These are phyloP conservation scores for Bergia sp. DNA, from an alignment of 92 coral and sea anemone genomes.

Conservation along the genomic window DNA sequence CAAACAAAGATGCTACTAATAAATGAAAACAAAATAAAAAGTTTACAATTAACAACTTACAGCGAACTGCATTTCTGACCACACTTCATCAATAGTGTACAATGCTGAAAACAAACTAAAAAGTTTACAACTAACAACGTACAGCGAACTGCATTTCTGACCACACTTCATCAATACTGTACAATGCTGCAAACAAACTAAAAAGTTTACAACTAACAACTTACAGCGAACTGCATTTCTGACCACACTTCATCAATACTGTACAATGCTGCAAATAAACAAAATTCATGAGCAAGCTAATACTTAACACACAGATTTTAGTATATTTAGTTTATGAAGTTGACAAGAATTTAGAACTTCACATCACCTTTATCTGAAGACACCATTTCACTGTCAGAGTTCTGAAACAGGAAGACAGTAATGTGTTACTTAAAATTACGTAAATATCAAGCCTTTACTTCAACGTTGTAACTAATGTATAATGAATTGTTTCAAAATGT, in stretches of 20 bases:
- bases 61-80: constrained; percentile 99
- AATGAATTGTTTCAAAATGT: too few relatives aligned
- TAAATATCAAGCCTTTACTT: background rate
- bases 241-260: constrained; percentile 98
- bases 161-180: constrained; percentile 96
- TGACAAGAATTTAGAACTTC: background rate
- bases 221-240: constrained; percentile 98
- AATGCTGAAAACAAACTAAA: constrained; percentile 33
- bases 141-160: constrained; percentile 99
- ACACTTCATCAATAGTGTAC: constrained; percentile 92
- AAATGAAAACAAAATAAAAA: constrained; percentile 9
- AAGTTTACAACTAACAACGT: constrained; percentile 72
- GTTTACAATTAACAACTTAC: constrained; percentile 80
- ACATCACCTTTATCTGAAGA: constrained; percentile 9
- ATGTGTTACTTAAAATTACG: background rate
- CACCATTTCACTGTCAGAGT: constrained; percentile 29
- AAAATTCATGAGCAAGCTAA: background rate
- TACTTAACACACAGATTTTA: too few relatives aligned
- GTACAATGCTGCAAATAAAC: constrained; percentile 64
- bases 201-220: constrained; percentile 71
- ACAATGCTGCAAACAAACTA: constrained; percentile 34
- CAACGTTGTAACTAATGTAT: background rate
- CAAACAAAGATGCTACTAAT: too few relatives aligned
- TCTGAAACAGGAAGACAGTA: constrained; percentile 16
- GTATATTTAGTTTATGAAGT: background rate